These are phyloP conservation scores for Cynocephalus volans DNA, from an alignment of 2,113 vertebrate species.

Conservation along the genomic window DNA sequence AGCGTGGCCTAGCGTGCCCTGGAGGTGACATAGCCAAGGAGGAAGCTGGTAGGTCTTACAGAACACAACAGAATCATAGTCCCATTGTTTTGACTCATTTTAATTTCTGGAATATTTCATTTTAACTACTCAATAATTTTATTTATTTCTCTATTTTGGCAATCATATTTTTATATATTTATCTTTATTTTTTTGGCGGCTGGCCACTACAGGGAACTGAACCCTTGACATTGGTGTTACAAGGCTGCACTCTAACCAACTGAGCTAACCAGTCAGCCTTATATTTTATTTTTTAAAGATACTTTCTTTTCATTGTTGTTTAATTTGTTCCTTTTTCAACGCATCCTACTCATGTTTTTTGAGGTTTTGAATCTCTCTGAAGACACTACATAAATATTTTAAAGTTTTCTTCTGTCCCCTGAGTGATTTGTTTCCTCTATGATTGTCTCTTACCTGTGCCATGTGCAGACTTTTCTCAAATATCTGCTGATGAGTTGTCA, in stretches of 20 bases:
- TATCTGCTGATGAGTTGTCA: not conserved
- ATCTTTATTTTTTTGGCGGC: too few species aligned
- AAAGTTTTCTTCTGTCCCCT: not conserved
- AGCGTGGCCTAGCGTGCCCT: too few species aligned
- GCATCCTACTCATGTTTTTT: not conserved
- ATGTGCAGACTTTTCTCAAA: not conserved
- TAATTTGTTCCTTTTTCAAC: not conserved
- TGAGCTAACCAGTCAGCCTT: too few species aligned
- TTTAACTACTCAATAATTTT: not conserved
- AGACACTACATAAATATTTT: not conserved
- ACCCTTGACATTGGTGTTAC: too few species aligned
- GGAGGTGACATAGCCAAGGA: not conserved
- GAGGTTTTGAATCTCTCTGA: not conserved
- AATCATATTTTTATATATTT: not conserved
- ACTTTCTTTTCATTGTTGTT: not conserved
- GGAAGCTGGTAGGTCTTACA: not conserved
- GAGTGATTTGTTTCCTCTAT: not conserved
- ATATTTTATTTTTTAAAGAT: not conserved
- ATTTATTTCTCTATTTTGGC: not conserved
- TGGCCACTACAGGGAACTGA: too few species aligned
- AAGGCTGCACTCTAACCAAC: too few species aligned
- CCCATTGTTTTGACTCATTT: not conserved
- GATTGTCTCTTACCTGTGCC: not conserved
- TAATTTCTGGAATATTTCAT: not conserved
- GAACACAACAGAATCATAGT: not conserved